Evolutionary conservation across 2,113 vertebrate genomes (phyloP).

Genomic region (Lates calcarifer): DNA sequence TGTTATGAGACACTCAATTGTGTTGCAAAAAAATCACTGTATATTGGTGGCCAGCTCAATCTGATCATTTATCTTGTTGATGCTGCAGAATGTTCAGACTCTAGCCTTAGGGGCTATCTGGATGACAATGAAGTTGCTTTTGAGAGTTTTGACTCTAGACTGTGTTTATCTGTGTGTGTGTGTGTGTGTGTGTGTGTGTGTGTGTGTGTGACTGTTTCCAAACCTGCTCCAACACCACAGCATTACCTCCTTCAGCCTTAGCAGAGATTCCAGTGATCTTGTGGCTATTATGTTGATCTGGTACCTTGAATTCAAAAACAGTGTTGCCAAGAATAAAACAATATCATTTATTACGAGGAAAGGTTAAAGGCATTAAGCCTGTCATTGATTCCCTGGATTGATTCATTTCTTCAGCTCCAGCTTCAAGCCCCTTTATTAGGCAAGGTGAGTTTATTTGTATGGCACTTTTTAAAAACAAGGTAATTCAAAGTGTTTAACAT

Average conservation of each 20-base stretch:
- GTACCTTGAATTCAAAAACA: too few relatives aligned
- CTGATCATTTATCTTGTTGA: not conserved
- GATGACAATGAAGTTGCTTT: not conserved
- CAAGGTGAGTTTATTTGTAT: not conserved
- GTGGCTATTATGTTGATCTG: too few relatives aligned
- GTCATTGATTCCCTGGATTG: not conserved
- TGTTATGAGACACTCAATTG: not conserved
- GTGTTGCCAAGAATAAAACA: not conserved
- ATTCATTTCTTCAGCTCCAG: not conserved
- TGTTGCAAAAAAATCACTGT: not conserved
- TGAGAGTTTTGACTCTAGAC: too few relatives aligned
- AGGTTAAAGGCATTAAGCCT: too few relatives aligned
- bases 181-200: too few relatives aligned
- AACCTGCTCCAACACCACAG: too few relatives aligned
- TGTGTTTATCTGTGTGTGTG: too few relatives aligned
- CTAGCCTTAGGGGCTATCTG: not conserved
- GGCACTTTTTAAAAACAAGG: not conserved
- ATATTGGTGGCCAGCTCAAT: not conserved
- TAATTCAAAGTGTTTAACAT: not conserved
- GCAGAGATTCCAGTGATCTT: too few relatives aligned
- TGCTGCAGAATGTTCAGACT: not conserved
- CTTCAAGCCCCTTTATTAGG: not conserved
- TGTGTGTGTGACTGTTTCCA: not conserved
- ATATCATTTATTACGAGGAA: not conserved
- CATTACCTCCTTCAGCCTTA: too few relatives aligned